phyloP scores from a whole-genome alignment of 1,140 invertebrate species.

The Meloidogyne exigua region DNA sequence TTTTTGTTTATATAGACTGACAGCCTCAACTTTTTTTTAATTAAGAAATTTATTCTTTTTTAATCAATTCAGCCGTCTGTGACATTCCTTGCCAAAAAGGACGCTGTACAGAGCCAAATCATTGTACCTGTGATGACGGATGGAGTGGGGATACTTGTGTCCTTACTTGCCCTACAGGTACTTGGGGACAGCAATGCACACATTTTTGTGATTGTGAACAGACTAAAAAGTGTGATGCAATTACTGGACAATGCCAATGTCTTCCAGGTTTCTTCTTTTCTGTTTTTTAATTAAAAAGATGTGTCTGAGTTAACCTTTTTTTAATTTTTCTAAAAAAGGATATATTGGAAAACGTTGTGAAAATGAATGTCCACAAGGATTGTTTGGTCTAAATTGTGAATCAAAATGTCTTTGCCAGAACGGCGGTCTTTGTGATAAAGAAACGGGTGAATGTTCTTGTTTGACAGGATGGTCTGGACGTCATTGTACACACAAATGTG shows the following conservation, averaged over 20 bases:
- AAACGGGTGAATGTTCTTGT: slow-evolving; percentile 55
- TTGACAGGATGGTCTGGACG: slow-evolving; percentile 56
- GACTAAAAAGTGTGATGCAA: slow-evolving; percentile 72
- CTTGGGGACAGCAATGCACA: slow-evolving; percentile 40
- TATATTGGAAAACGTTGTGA: slow-evolving; percentile 76
- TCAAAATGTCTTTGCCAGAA: slow-evolving; percentile 69
- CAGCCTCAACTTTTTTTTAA: too few relatives aligned
- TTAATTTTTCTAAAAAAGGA: slow-evolving; percentile 68
- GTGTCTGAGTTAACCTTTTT: too few relatives aligned
- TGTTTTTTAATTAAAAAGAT: too few relatives aligned
- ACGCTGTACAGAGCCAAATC: slow-evolving; percentile 78
- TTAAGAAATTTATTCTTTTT: too few relatives aligned
- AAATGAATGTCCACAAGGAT: slow-evolving; percentile 74
- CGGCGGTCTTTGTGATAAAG: slow-evolving; percentile 56
- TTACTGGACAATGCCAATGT: slow-evolving; percentile 79
- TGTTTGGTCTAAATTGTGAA: slow-evolving; percentile 76
- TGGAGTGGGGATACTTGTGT: slow-evolving; percentile 80
- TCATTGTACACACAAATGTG: slow-evolving; percentile 65
- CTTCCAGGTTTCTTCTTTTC: slow-evolving; percentile 68
- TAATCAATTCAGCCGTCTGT: slow-evolving; percentile 77
- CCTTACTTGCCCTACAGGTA: slow-evolving; percentile 44
- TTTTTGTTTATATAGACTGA: slow-evolving; percentile 8
- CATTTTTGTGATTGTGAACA: slow-evolving; percentile 48
- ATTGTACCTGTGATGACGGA: slow-evolving; percentile 80
- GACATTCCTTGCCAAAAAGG: slow-evolving; percentile 78